Conservation (phyloP, 2,797 vertebrate species). For the Gouania willdenowi region DNA sequence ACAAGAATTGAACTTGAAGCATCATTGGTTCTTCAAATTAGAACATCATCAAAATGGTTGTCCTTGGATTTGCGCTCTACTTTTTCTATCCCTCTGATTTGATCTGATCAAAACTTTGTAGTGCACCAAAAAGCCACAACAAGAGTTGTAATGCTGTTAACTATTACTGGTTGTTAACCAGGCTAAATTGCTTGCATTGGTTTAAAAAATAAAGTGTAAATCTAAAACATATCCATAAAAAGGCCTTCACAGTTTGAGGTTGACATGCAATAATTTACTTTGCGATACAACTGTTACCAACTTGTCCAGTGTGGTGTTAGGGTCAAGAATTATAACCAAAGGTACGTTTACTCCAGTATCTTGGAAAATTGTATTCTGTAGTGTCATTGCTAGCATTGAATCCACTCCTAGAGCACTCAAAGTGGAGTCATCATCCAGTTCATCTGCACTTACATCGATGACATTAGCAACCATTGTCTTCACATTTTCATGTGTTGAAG, state of each 20-base stretch:
- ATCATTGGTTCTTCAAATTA: neutral
- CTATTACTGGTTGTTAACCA: too few species aligned
- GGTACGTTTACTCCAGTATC: slow-evolving; percentile 79
- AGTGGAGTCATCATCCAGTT: slow-evolving; percentile 64
- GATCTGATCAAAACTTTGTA: too few species aligned
- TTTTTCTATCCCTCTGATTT: too few species aligned
- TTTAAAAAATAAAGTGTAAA: too few species aligned
- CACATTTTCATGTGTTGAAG: slow-evolving; percentile 63
- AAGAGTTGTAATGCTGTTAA: too few species aligned
- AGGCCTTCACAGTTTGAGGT: too few species aligned
- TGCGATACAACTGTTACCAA: slow-evolving; percentile 41
- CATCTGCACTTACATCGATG: slow-evolving; percentile 48
- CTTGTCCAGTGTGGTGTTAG: slow-evolving; percentile 58
- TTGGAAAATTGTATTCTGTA: slow-evolving; percentile 81
- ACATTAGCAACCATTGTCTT: slow-evolving; percentile 71
- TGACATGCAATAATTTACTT: slow-evolving; percentile 1
- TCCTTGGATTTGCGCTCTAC: too few species aligned
- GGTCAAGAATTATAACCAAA: slow-evolving; percentile 78
- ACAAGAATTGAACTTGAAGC: too few species aligned
- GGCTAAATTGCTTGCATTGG: too few species aligned
- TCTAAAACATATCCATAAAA: too few species aligned
- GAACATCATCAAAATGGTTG: neutral
- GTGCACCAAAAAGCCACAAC: too few species aligned
- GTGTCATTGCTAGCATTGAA: slow-evolving; percentile 85
- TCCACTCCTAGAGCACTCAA: slow-evolving; percentile 79